Evolutionary conservation across 2,888 invertebrate species (phyloP).

Genomic region (Noctua comes): DNA sequence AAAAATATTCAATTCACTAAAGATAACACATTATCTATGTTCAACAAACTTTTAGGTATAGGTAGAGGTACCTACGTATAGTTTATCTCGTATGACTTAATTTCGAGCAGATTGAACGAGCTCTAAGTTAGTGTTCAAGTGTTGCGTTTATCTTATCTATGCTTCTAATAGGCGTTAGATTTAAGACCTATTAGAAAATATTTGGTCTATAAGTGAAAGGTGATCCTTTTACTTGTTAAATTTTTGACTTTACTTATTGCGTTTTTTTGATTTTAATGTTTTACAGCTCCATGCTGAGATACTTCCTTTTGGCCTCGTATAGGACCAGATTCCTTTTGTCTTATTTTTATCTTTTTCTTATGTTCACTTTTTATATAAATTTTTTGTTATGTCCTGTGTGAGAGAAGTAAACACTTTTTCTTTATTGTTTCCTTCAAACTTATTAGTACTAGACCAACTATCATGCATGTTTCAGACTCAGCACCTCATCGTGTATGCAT

Average conservation of each 20-base stretch:
- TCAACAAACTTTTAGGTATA: conserved; percentile 12
- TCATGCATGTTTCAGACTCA: background rate
- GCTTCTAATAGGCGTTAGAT: conserved; percentile 30
- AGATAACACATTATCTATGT: conserved; percentile 23
- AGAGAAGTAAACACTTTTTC: no score
- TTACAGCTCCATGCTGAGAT: no score
- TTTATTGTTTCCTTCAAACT: background rate
- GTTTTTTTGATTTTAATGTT: no score
- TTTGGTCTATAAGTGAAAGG: background rate
- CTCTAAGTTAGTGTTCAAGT: conserved; percentile 40
- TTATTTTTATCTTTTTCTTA: no score
- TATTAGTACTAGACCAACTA: conserved; percentile 5
- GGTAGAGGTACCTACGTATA: background rate
- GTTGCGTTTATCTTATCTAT: conserved; percentile 26
- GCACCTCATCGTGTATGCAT: conserved; percentile 10
- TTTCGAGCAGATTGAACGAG: conserved; percentile 26
- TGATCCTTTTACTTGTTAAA: no score
- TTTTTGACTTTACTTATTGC: no score
- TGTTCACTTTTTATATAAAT: no score
- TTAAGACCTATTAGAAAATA: conserved; percentile 3
- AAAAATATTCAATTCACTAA: conserved; percentile 28
- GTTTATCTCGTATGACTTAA: conserved; percentile 27
- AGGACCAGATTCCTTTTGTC: no score
- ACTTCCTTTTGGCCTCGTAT: no score
- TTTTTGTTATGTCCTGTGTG: no score